A percentile compares a stretch with the other conserved stretches of the same genome.
Conservation (phyloP, 1,140 invertebrate genomes). For the Asobara japonica region DNA sequence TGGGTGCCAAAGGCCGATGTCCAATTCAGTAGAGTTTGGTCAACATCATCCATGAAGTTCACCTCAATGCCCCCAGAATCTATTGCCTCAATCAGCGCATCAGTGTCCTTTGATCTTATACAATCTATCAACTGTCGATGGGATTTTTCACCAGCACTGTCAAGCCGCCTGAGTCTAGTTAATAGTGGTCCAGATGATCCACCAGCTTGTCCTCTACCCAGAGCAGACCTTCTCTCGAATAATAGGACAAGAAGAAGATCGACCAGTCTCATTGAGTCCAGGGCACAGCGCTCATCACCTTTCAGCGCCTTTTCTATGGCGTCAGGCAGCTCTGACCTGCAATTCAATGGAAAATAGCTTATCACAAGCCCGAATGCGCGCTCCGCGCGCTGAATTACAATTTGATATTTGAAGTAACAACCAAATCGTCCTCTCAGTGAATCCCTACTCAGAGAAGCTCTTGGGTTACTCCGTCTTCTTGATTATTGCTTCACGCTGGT, state of each 20-base stretch:
- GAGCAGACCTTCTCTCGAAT: conserved; percentile 94
- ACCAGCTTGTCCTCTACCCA: conserved; percentile 71
- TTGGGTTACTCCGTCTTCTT: too few species aligned
- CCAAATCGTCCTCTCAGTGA: too few species aligned
- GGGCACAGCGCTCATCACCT: conserved; percentile 95
- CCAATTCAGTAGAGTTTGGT: conserved; percentile 98
- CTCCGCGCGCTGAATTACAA: too few species aligned
- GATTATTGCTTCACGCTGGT: too few species aligned
- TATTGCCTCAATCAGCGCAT: conserved; percentile 95
- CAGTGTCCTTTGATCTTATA: conserved; percentile 97
- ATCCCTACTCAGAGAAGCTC: too few species aligned
- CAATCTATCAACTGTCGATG: conserved; percentile 98
- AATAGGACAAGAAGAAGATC: conserved; percentile 93
- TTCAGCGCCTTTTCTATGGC: conserved; percentile 93
- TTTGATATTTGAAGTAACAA: too few species aligned
- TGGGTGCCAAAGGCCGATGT: conserved; percentile 97
- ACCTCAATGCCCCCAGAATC: conserved; percentile 95
- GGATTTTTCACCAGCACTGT: conserved; percentile 90
- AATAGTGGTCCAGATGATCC: conserved; percentile 70
- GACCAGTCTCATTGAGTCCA: conserved; percentile 97
- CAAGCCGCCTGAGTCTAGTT: conserved; percentile 78
- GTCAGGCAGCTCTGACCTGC: conserved; percentile 89
- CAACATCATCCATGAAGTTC: conserved; percentile 99
- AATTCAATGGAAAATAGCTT: too few species aligned
- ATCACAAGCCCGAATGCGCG: too few species aligned